Base-by-base conservation (phyloP, 1,140 invertebrate species). In the Leptopilina clavipes region DNA sequence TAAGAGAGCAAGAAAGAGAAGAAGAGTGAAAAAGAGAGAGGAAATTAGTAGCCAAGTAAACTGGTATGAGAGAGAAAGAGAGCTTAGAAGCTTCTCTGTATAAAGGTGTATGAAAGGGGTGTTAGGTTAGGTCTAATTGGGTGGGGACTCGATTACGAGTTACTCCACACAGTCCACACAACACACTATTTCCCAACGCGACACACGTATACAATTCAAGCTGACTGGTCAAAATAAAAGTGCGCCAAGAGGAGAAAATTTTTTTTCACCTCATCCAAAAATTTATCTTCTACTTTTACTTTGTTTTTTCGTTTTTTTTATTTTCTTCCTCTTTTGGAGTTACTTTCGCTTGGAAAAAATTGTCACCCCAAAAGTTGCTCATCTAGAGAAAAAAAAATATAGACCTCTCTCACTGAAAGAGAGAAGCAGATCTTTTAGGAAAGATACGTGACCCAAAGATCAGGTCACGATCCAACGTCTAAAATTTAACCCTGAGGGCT, bases 121-220 rank as follows among this genome's bases (percentile, higher is more conserved):
- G 82, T 79, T 81, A 83, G 82, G 75, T 78, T 82, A 72, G 72
- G 72, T 73, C 86, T 89, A 89, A 89, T 88, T 88, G 87, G 80
- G 76, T 77, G 72, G 84, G 80, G 86, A 88, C 85, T 88, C 84
- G 84, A 88, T 88, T 88, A 86, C 86, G 80, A 84, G 75, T 78
- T 54, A 72, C 79, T 81, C 75, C 72, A 73, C 44, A 45, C 44
- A 45, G 44, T 45, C 14, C 44, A 45, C 44, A 45, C 44, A 45
- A 45, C 11, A 45, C 59, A 78, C 75, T 86, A 81, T 87, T 88
- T 87, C 83, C 83, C 79, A 71, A 86, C 81, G 85, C 86, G 77
- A 86, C 80, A 85, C 88, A 88, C 86, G 86, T 88, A 40, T 40
- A 87, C 81, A 25, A 56, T 44, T 17, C 56, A 70, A 22, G 75